Evolutionary conservation across 1,140 invertebrate species (phyloP), one percentile per base, ranked within the genome.

Genomic region (Eulimnadia texana): DNA sequence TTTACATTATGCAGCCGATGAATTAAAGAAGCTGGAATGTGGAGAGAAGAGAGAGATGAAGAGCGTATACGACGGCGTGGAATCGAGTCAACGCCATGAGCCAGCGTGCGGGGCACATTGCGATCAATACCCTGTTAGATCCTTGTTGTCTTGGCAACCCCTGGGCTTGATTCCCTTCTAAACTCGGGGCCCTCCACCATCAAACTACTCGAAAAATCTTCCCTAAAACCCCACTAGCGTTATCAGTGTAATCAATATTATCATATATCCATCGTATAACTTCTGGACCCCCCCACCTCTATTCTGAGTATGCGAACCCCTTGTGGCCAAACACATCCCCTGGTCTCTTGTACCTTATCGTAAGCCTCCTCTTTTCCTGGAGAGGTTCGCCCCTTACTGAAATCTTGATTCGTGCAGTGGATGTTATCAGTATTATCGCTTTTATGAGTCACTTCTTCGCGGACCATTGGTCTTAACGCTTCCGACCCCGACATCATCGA

Each of bases 41-140:
- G 33, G 33, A 16, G 16, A 16, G 33, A 42, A 16, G 6, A 9
- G 16, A 42, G 16, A 42, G 33, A 16, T 42, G 6, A 6, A 42
- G 16, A 16, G 33, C 33, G 16, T 6, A 42, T 9, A 9, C 6
- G 33, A 16, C 33, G 6, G 33, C 33, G 33, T 42, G 6, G 33
- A 42, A 42, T 6, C 16, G 33, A 42, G 6, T 42, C 33, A 42
- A 42, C 33, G 33, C 33, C 33, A 42, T 42, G 16, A n/a, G 16
- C 33, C 33, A 42, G 33, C 33, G 33, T 42, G 33, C n/a, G n/a
- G n/a, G 33, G 6, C 33, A 42, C 33, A 42, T 42, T 9, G 33
- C 55, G 55, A 57, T 57, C 55, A 57, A 57, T 57, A 57, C 55
- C 55, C 27, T 57, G 55, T 57, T 57, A 57, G 55, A 57, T 57